A percentile compares a stretch with the other conserved stretches of the same genome.
Conservation (phyloP, 2,113 vertebrate genomes). For the Myocastor coypus region DNA sequence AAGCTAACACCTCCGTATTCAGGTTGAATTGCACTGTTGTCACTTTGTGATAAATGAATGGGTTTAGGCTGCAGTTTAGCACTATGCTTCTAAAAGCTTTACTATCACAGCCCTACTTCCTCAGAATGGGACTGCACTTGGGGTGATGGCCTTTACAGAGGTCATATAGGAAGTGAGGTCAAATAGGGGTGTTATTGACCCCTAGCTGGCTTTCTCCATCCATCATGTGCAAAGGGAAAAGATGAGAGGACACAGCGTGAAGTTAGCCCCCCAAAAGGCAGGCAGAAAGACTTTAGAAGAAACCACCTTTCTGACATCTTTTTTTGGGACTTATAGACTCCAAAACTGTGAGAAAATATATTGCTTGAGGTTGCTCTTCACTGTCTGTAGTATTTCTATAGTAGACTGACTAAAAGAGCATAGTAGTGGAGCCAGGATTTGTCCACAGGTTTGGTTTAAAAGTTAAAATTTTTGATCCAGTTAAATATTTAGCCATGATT, state of each 20-base stretch:
- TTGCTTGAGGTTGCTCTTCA: background rate
- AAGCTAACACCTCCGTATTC: background rate
- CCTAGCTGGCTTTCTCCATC: background rate
- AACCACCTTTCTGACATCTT: background rate
- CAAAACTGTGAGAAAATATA: background rate
- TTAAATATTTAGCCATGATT: constrained; percentile 12
- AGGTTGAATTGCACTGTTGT: background rate
- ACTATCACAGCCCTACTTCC: background rate
- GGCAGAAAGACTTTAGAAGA: background rate
- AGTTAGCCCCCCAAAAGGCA: background rate
- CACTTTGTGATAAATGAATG: background rate
- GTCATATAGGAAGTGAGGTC: background rate
- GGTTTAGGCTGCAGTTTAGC: background rate
- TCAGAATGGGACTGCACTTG: background rate
- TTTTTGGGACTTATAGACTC: background rate
- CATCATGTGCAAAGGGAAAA: background rate
- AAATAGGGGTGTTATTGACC: background rate
- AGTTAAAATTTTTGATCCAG: background rate
- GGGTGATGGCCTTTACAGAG: background rate
- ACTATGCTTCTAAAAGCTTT: background rate
- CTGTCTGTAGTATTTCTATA: background rate
- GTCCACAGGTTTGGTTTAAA: background rate
- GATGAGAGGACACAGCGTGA: background rate
- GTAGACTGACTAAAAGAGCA: background rate
- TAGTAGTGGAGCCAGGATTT: background rate